Evolutionary conservation across 1,140 invertebrate species (phyloP).

Genomic region (Drosophila malerkotliana): DNA sequence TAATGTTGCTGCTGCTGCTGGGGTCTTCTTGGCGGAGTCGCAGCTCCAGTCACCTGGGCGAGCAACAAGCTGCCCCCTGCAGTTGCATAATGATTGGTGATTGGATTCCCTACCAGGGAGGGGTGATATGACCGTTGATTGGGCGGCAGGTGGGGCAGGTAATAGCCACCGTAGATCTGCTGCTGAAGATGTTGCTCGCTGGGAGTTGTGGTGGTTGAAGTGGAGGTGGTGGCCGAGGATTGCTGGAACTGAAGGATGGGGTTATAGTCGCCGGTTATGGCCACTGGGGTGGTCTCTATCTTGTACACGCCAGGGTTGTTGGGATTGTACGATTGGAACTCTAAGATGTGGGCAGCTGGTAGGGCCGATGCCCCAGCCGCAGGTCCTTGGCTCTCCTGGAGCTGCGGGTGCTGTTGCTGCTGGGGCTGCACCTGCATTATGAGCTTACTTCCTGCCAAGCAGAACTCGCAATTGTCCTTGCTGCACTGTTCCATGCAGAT

Average conservation of each 20-base stretch:
- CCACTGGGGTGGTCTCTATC: constrained; percentile 83
- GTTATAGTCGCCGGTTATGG: constrained; percentile 83
- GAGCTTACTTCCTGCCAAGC: constrained; percentile 26
- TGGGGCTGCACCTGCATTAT: constrained; percentile 24
- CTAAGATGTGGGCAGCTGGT: constrained; percentile 73
- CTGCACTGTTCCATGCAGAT: constrained; percentile 80
- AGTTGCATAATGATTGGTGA: constrained; percentile 49
- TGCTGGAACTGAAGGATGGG: constrained; percentile 80
- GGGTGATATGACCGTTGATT: constrained; percentile 24
- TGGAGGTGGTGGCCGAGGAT: constrained; percentile 51
- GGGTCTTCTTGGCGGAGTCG: constrained; percentile 29
- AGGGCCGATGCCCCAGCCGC: constrained; percentile 6
- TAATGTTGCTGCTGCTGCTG: constrained; percentile 55
- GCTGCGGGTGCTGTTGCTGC: constrained; percentile 15
- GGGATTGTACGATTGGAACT: constrained; percentile 83
- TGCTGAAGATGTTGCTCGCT: constrained; percentile 53
- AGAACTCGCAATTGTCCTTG: constrained; percentile 79
- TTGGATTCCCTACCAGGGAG: constrained; percentile 15
- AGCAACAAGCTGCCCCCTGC: constrained; percentile 41
- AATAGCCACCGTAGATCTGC: constrained; percentile 46
- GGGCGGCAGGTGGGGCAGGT: constrained; percentile 24
- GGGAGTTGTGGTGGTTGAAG: constrained; percentile 58
- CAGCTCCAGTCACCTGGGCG: constrained; percentile 24
- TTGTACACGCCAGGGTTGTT: constrained; percentile 83
- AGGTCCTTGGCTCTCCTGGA: constrained; percentile 16